Evolutionary conservation across 2,113 vertebrate genomes (phyloP), one percentile per base, ranked within the genome.

Genomic region (Osmerus eperlanus): DNA sequence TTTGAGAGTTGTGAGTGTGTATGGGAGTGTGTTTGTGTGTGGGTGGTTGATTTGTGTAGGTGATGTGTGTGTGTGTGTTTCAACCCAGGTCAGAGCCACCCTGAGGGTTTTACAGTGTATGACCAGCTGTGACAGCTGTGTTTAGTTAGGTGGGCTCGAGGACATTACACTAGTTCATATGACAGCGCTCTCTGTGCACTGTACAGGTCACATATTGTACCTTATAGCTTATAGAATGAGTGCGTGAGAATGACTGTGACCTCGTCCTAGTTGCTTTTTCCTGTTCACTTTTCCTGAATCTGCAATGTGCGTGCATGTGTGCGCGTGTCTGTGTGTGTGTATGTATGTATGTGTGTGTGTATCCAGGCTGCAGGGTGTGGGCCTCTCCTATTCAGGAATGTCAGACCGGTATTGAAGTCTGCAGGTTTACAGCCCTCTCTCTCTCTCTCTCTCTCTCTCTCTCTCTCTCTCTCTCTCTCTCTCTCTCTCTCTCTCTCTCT

Each of bases 321-420:
- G 32, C 7, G 32, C 32, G 25, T 36, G 4, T 6, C 4, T 36
- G 4, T 36, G 4, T 36, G 4, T 36, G 1, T 36, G 41, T 47
- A 7, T 47, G 41, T 47, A 5, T 12, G 41, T 47, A 5, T 47
- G 9, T 47, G 8, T 47, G 9, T 9, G 41, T 47, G 8, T 78
- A 72, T 29, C 55, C 65, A 52, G 13, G 53, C 23, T 51, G 71
- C 75, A 84, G 82, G 65, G 21, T 13, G 21, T 53, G 13, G 52
- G 65, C 29, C n/a, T 28, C 25, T 36, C 25, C 53, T 58, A 3
- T 16, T 3, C 51, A 41, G 58, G 83, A 86, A 86, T 82, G 77
- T 75, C 8, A 72, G 63, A 55, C 36, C 47, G 59, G 58, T 59
- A 6, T 13, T 0, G 51, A 71, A 29, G 41, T 47, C 65, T 65